Percentiles rank a stretch among this genome's conserved stretches.
These are phyloP conservation scores for Apis cerana DNA, from an alignment of 1,140 invertebrate genomes.

Conservation along the genomic window DNA sequence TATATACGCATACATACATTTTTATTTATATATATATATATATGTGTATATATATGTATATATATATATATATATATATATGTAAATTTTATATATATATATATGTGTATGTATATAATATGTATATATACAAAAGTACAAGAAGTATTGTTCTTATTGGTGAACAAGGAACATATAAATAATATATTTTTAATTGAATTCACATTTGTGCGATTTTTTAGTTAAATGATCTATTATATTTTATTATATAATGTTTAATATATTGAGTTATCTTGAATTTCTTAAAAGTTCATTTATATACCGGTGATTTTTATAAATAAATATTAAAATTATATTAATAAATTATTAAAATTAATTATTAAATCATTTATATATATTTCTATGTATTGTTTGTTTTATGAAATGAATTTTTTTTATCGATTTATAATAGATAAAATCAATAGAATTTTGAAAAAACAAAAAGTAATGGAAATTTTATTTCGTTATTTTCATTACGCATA, in stretches of 20 bases:
- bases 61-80: not conserved
- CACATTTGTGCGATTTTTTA: not conserved
- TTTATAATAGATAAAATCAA: not conserved
- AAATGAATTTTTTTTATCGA: not conserved
- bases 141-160: not conserved
- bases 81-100: no score
- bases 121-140: conserved; percentile 5
- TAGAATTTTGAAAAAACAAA: not conserved
- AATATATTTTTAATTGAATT: conserved; percentile 11
- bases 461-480: not conserved
- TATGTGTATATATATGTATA: no score
- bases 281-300: not conserved
- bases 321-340: no score
- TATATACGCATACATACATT: no score
- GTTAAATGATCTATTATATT: not conserved
- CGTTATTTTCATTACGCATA: not conserved
- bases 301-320: not conserved
- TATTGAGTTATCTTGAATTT: not conserved
- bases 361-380: not conserved
- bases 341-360: not conserved
- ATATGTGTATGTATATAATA: not conserved
- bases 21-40: no score
- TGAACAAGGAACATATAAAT: not conserved
- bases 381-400: not conserved
- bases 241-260: not conserved